phyloP scores from a whole-genome alignment of 2,888 invertebrate genomes.

The Rhaphigaster nebulosa region DNA sequence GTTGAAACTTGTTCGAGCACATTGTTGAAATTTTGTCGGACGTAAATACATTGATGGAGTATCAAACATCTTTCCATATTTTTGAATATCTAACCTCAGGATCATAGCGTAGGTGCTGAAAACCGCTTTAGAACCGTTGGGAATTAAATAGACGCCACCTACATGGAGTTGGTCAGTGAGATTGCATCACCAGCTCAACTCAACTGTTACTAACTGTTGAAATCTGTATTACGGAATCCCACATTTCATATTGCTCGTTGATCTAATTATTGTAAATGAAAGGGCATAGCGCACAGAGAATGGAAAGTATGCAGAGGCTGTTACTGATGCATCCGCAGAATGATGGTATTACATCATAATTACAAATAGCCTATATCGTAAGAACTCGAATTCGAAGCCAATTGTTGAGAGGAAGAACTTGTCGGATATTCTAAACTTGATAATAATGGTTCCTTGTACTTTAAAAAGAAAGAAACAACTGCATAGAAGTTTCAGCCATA shows the following conservation, averaged over 20 bases:
- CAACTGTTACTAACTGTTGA: neutral
- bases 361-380: neutral
- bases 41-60: neutral
- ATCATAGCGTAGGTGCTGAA: neutral
- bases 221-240: neutral
- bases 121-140: constrained; percentile 16
- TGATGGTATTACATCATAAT: neutral
- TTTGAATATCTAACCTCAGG: neutral
- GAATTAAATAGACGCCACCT: neutral
- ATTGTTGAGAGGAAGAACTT: neutral
- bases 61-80: neutral
- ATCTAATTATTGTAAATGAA: constrained; percentile 20
- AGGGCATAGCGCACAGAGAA: neutral
- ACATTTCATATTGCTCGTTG: constrained; percentile 26
- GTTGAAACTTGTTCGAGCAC: neutral
- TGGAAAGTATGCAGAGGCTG: neutral
- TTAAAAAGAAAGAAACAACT: neutral
- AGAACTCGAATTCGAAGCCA: neutral
- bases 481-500: neutral
- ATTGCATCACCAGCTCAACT: neutral
- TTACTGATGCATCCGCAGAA: neutral
- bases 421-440: neutral
- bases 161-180: neutral
- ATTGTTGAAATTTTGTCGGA: too few relatives aligned
- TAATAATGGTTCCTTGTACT: neutral